phyloP scores from a whole-genome alignment of 1,140 invertebrate genomes.

The Prorops nasuta region DNA sequence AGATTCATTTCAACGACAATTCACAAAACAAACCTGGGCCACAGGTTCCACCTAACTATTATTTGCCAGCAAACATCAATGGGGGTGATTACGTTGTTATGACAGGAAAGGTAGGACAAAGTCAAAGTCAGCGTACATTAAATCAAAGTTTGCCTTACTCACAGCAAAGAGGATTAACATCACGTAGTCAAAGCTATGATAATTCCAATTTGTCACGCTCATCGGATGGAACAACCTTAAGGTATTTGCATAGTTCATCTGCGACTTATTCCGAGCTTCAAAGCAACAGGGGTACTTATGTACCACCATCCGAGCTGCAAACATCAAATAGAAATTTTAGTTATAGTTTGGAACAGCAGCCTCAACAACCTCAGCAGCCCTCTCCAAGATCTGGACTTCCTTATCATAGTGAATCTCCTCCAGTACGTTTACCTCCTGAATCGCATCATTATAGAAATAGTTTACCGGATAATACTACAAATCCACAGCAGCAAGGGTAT shows the following conservation, averaged over 20 bases:
- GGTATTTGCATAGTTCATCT: constrained; percentile 35
- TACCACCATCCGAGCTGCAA: constrained; percentile 52
- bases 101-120: constrained; percentile 46
- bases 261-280: constrained; percentile 41
- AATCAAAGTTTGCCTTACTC: constrained; percentile 30
- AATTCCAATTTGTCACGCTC: constrained; percentile 25
- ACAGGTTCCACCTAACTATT: constrained; percentile 53
- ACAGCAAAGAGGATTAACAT: constrained; percentile 29
- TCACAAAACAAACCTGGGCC: constrained; percentile 54
- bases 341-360: constrained; percentile 35
- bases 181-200: constrained; percentile 44
- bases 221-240: constrained; percentile 23
- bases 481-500: constrained; percentile 24
- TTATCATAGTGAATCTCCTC: constrained; percentile 40
- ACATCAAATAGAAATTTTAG: constrained; percentile 32
- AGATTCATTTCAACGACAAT: constrained; percentile 51
- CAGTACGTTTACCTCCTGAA: constrained; percentile 34
- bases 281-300: constrained; percentile 45
- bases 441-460: constrained; percentile 41
- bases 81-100: constrained; percentile 54
- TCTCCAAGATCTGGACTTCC: constrained; percentile 35
- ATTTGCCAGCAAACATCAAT: constrained; percentile 49
- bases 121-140: constrained; percentile 28
- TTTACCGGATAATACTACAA: constrained; percentile 24
- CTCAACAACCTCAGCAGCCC: constrained; percentile 26